Percentiles rank a stretch among this genome's conserved stretches.
Evolutionary conservation across 2,797 vertebrate species (phyloP).

Genomic region (Tamandua tetradactyla): DNA sequence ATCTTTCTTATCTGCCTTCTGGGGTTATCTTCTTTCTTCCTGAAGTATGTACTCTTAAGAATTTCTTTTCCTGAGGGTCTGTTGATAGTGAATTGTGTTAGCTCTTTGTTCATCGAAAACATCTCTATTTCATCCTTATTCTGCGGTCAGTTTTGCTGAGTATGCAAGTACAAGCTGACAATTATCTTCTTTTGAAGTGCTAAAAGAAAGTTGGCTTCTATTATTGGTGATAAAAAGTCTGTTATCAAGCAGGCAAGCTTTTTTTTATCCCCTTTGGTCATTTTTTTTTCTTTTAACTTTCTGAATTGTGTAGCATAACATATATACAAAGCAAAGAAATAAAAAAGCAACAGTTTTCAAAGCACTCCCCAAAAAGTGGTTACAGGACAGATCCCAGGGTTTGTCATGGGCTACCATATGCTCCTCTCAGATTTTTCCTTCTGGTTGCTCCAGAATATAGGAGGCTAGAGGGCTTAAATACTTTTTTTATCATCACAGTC

Average conservation of each 20-base stretch:
- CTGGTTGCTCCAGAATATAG: too few relatives aligned
- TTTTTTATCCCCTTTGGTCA: background rate
- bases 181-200: too few relatives aligned
- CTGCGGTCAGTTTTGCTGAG: background rate
- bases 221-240: background rate
- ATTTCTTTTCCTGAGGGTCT: background rate
- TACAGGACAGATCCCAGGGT: too few relatives aligned
- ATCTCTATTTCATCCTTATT: background rate
- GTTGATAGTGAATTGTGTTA: background rate
- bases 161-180: background rate
- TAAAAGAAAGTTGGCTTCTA: background rate
- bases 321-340: too few relatives aligned
- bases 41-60: background rate
- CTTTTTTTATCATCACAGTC: too few relatives aligned
- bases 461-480: too few relatives aligned
- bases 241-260: background rate
- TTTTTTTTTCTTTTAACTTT: too few relatives aligned
- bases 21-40: background rate
- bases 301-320: too few relatives aligned
- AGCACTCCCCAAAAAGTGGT: too few relatives aligned
- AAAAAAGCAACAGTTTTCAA: too few relatives aligned
- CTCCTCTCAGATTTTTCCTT: too few relatives aligned
- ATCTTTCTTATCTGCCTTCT: background rate
- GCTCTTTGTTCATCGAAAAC: conserved; percentile 17
- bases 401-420: too few relatives aligned